Evolutionary conservation across 2,888 invertebrate species (phyloP).

Genomic region (Lepidocyrtoides sp.): DNA sequence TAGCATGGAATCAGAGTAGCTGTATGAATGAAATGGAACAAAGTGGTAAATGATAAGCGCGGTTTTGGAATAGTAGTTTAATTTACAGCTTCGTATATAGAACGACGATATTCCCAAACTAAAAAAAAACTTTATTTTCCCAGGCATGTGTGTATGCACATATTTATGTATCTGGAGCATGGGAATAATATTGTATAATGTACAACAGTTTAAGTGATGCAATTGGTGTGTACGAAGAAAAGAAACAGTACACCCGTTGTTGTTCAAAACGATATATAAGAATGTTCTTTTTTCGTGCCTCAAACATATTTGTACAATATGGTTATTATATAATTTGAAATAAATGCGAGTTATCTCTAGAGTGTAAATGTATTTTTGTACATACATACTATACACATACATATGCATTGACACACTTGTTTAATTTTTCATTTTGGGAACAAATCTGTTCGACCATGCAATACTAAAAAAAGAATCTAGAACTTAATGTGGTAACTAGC

Average conservation of each 20-base stretch:
- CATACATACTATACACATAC: not conserved
- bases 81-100: not conserved
- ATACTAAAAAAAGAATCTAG: slow-evolving; percentile 44
- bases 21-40: slow-evolving; percentile 60
- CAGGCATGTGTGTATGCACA: not conserved
- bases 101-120: slow-evolving; percentile 3
- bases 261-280: too few species aligned
- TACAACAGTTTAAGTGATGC: not conserved
- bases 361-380: not conserved
- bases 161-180: slow-evolving; percentile 25
- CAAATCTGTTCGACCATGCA: slow-evolving; percentile 46
- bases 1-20: not conserved
- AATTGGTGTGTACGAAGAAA: slow-evolving; percentile 14
- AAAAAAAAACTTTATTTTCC: slow-evolving; percentile 38
- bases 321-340: not conserved
- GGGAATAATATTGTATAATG: not conserved
- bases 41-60: slow-evolving; percentile 65
- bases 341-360: too few species aligned
- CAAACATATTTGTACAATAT: not conserved
- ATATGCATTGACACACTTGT: slow-evolving; percentile 68
- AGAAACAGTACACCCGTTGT: slow-evolving; percentile 23
- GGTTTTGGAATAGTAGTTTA: not conserved
- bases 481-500: slow-evolving; percentile 64
- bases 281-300: not conserved
- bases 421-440: slow-evolving; percentile 56